These are phyloP conservation scores for Leptonema lineaticorne DNA, from an alignment of 1,140 invertebrate genomes.

Conservation along the genomic window DNA sequence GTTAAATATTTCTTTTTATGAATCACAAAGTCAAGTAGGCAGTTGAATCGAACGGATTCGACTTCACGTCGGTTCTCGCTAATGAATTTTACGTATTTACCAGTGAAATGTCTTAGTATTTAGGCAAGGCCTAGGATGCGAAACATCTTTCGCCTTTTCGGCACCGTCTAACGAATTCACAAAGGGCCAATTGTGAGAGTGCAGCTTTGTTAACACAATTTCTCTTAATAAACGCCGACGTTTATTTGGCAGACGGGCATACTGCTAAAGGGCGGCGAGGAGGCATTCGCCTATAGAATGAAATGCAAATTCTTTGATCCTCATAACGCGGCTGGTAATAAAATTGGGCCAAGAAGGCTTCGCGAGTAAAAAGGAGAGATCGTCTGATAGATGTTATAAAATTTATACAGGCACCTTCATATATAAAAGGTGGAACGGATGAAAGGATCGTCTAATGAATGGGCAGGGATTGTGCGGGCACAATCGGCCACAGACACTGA, in stretches of 20 bases:
- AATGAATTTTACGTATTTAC: neutral
- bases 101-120: neutral
- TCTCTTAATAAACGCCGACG: slow-evolving; percentile 24
- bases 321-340: slow-evolving; percentile 1
- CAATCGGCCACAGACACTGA: neutral
- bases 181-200: slow-evolving; percentile 13
- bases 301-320: slow-evolving; percentile 27
- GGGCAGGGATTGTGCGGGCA: slow-evolving; percentile 4
- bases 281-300: neutral
- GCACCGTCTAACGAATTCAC: slow-evolving; percentile 6
- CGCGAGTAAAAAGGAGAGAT: neutral
- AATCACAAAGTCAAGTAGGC: too few species aligned
- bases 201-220: slow-evolving; percentile 26
- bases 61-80: neutral
- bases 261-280: neutral
- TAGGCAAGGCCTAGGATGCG: neutral
- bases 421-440: slow-evolving; percentile 17
- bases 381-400: slow-evolving; percentile 15
- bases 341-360: slow-evolving; percentile 16
- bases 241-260: slow-evolving; percentile 16
- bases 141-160: neutral
- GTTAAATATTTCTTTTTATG: too few species aligned
- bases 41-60: too few species aligned
- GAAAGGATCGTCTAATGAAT: slow-evolving; percentile 19
- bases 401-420: too few species aligned